These are phyloP conservation scores for Bombus fervidus DNA, from an alignment of 1,140 invertebrate species.

Conservation along the genomic window DNA sequence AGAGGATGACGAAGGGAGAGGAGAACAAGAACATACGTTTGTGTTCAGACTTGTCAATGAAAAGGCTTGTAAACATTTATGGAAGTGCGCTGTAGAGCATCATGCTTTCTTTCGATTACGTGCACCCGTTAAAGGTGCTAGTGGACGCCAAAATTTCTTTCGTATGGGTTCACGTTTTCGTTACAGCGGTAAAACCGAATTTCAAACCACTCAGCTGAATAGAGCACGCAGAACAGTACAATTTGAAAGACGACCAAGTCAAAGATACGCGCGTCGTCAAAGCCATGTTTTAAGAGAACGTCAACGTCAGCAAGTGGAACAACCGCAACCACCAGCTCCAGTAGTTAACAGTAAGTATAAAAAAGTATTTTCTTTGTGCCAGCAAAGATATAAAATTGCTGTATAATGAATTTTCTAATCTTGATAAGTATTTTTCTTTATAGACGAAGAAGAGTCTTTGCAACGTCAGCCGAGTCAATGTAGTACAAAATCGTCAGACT, in stretches of 20 bases:
- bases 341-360: conserved; percentile 57
- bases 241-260: conserved; percentile 97
- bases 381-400: neutral
- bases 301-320: conserved; percentile 84
- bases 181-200: conserved; percentile 97
- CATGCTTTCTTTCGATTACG: conserved; percentile 98
- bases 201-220: conserved; percentile 96
- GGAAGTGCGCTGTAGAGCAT: conserved; percentile 99
- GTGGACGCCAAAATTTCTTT: conserved; percentile 96
- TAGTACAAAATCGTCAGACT: conserved; percentile 80
- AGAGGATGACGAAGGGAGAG: conserved; percentile 95
- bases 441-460: conserved; percentile 77
- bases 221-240: conserved; percentile 94
- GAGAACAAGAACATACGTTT: conserved; percentile 96
- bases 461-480: conserved; percentile 83
- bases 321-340: conserved; percentile 65
- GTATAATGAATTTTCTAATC: neutral
- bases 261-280: conserved; percentile 95
- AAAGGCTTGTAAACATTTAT: conserved; percentile 99
- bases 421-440: conserved; percentile 4
- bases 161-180: conserved; percentile 98
- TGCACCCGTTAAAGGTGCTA: conserved; percentile 94
- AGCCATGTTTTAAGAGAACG: conserved; percentile 91
- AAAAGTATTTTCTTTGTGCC: conserved; percentile 8
- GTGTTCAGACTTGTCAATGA: conserved; percentile 92